phyloP scores from a whole-genome alignment of 2,888 invertebrate genomes.

The Dynastes tityus region DNA sequence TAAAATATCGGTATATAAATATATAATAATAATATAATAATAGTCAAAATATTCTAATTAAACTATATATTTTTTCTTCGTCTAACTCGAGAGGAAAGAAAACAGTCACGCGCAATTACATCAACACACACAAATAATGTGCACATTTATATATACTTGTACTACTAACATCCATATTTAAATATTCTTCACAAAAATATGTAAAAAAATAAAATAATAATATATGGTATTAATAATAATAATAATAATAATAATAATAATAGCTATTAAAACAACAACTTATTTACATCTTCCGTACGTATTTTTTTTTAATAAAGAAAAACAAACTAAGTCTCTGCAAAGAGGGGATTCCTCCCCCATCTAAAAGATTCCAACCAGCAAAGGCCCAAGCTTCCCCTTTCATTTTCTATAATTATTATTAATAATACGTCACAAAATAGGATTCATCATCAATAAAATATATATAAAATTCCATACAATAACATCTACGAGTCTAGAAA shows the following conservation, averaged over 20 bases:
- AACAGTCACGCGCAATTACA: conserved; percentile 67
- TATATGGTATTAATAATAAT: conserved; percentile 63
- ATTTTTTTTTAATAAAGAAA: conserved; percentile 54
- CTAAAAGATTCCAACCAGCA: conserved; percentile 58
- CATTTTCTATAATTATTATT: conserved; percentile 13
- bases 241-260: conserved; percentile 60
- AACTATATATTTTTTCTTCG: conserved; percentile 62
- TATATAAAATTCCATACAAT: conserved; percentile 67
- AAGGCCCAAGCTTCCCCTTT: conserved; percentile 55
- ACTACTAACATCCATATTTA: conserved; percentile 71
- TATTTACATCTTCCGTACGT: conserved; percentile 69
- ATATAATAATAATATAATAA: conserved; percentile 58
- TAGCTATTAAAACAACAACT: conserved; percentile 72
- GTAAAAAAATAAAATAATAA: conserved; percentile 73
- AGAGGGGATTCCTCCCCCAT: conserved; percentile 30
- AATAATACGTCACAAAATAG: conserved; percentile 37
- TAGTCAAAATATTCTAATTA: conserved; percentile 69
- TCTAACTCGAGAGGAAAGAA: conserved; percentile 52
- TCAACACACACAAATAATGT: conserved; percentile 65
- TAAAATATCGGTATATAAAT: conserved; percentile 71
- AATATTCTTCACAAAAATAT: conserved; percentile 72
- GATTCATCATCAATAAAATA: conserved; percentile 54
- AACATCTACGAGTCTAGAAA: conserved; percentile 66
- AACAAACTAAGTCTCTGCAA: conserved; percentile 66
- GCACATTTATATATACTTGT: conserved; percentile 64